Percentiles rank a stretch among this genome's conserved stretches.
Evolutionary conservation across 2,113 vertebrate genomes (phyloP).

Genomic region (Leptobrachium leishanense): DNA sequence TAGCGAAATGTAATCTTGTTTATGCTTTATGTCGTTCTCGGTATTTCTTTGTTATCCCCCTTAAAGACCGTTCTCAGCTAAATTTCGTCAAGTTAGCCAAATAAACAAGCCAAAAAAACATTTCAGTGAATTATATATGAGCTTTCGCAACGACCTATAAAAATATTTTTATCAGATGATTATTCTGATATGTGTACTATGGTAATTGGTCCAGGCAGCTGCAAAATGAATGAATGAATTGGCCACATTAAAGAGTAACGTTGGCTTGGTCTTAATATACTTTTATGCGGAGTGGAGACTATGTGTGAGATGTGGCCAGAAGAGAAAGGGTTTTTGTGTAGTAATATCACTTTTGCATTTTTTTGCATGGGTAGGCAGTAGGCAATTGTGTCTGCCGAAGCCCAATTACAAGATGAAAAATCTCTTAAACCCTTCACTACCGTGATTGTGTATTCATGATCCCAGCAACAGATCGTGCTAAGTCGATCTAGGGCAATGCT

Average conservation of each 20-base stretch:
- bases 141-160: background rate
- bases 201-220: background rate
- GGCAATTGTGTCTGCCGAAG: too few species aligned
- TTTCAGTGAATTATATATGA: background rate
- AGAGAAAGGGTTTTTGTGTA: background rate
- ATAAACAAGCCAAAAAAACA: conserved; percentile 23
- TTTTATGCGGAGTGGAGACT: too few species aligned
- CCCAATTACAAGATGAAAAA: too few species aligned
- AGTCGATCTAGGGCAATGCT: too few species aligned
- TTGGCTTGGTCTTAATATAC: background rate
- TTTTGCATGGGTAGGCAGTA: too few species aligned
- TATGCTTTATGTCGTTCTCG: conserved; percentile 17
- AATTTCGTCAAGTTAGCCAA: background rate
- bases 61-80: background rate
- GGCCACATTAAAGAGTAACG: background rate
- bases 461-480: too few species aligned
- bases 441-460: too few species aligned
- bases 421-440: too few species aligned
- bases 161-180: conserved; percentile 1
- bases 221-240: conserved; percentile 11
- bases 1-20: conserved; percentile 18
- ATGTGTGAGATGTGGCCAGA: too few species aligned
- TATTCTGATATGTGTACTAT: background rate
- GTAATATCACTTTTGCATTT: too few species aligned
- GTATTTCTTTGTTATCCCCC: background rate